Percentiles rank a stretch among this genome's conserved stretches.
Conservation (phyloP, 1,140 invertebrate genomes). For the Sipha flava region DNA sequence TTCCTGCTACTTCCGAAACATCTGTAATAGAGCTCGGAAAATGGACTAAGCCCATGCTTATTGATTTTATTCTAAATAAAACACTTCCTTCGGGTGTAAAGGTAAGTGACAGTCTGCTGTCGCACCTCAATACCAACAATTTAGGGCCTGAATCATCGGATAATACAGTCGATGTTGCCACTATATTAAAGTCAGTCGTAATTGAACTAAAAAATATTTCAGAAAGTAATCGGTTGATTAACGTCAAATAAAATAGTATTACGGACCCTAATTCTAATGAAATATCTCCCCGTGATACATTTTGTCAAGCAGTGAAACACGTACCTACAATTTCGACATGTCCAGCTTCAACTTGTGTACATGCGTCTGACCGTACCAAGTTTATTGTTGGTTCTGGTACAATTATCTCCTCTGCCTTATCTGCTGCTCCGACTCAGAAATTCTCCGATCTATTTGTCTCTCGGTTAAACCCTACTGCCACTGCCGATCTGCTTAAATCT, state of each 20-base stretch:
- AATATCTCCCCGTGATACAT: background rate
- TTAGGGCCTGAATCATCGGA: background rate
- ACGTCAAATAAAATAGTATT: background rate
- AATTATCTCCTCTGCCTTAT: background rate
- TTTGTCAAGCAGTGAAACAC: background rate
- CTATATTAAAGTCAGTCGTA: background rate
- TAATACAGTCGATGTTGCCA: background rate
- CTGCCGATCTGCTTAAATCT: background rate
- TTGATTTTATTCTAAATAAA: background rate
- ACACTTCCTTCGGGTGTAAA: background rate
- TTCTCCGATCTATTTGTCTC: background rate
- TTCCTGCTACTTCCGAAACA: too few relatives aligned
- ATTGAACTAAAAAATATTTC: background rate
- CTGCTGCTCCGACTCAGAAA: background rate
- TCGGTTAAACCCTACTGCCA: background rate
- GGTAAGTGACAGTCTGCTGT: background rate
- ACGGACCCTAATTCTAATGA: background rate
- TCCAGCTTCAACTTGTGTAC: background rate
- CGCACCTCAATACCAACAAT: background rate
- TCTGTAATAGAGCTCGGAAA: background rate
- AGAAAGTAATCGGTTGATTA: background rate
- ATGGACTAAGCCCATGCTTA: background rate
- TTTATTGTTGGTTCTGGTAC: background rate
- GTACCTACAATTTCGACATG: background rate
- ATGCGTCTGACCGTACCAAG: background rate